These are phyloP conservation scores for Mormyrus lacerda DNA, from an alignment of 2,113 vertebrate genomes.

Conservation along the genomic window DNA sequence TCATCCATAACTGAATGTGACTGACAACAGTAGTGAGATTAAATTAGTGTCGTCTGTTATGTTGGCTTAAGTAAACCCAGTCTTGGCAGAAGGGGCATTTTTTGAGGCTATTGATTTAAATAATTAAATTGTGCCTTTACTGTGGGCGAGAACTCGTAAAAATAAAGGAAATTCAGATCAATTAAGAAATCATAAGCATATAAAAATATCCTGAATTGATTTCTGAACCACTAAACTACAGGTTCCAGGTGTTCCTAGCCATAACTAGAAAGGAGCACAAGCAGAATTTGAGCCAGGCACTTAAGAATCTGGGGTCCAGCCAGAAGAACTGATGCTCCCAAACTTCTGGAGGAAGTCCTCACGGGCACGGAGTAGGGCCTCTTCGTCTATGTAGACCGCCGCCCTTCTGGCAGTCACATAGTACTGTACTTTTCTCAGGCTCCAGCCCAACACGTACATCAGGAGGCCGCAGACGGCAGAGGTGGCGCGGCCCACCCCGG, in stretches of 20 bases:
- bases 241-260: neutral
- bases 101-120: neutral
- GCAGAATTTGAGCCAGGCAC: neutral
- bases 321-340: constrained; percentile 63
- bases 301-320: constrained; percentile 46
- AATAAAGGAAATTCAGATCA: neutral
- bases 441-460: constrained; percentile 83
- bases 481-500: constrained; percentile 85
- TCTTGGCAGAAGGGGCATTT: neutral
- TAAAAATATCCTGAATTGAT: neutral
- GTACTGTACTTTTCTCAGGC: constrained; percentile 81
- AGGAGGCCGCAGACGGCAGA: constrained; percentile 84
- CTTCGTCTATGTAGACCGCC: constrained; percentile 85
- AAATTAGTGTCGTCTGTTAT: constrained; percentile 12
- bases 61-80: constrained; percentile 12
- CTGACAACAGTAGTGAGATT: constrained; percentile 6
- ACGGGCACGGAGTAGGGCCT: constrained; percentile 72
- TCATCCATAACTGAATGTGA: neutral
- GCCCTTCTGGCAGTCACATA: constrained; percentile 74
- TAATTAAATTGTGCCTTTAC: neutral
- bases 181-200: neutral
- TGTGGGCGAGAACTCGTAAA: neutral
- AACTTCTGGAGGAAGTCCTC: constrained; percentile 83
- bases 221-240: neutral
- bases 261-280: neutral